Evolutionary conservation across 2,113 vertebrate species (phyloP).

Genomic region (Charadrius vociferus): DNA sequence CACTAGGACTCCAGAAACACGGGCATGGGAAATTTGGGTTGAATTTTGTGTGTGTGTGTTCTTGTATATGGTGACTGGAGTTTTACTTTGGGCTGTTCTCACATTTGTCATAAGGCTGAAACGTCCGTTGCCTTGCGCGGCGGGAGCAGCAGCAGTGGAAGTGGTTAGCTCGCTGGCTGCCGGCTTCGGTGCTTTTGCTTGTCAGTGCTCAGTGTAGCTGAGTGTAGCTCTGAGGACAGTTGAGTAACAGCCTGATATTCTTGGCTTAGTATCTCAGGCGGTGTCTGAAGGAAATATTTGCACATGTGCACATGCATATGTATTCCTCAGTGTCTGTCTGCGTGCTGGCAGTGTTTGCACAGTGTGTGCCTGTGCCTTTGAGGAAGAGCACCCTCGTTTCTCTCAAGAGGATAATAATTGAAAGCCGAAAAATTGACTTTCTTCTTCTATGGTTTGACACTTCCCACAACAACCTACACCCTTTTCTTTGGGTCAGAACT

Average conservation of each 20-base stretch:
- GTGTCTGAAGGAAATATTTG: neutral
- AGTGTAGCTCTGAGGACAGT: neutral
- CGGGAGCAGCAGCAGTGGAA: neutral
- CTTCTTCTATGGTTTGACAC: neutral
- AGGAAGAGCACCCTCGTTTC: neutral
- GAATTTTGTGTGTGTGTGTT: neutral
- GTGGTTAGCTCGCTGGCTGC: fast-evolving
- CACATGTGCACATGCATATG: neutral
- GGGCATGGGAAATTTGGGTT: neutral
- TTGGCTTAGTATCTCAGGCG: neutral
- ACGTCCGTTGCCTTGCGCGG: neutral
- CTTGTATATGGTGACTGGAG: neutral
- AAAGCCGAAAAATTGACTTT: neutral
- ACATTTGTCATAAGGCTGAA: neutral
- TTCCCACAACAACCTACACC: neutral
- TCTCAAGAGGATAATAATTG: neutral
- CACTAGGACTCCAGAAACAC: neutral
- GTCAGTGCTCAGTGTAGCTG: neutral
- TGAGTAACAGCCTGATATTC: neutral
- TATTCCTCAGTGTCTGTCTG: neutral
- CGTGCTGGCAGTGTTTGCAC: neutral
- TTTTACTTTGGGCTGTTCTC: neutral
- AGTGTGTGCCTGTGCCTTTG: fast-evolving
- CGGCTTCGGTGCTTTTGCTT: neutral
- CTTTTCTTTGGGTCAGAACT: neutral